Base-by-base conservation (phyloP, 1,140 invertebrate genomes). In the Hormaphis cornu region DNA sequence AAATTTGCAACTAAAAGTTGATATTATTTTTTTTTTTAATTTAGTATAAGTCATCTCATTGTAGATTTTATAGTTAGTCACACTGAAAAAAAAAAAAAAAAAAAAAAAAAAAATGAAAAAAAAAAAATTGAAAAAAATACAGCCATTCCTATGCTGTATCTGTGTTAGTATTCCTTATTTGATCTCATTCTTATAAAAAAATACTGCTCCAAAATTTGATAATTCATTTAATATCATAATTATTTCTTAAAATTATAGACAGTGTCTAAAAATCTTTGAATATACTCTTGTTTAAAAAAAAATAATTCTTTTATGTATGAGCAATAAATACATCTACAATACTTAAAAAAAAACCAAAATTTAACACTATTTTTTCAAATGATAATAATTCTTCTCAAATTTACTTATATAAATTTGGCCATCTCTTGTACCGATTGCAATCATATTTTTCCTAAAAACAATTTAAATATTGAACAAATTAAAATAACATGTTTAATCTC, bases 141-240 rank as follows among this genome's bases (percentile, higher is more conserved):
- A 61, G 58, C 37, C 22, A 26, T 61, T 61, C 33, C 33, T 42
- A 42, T 18, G 37, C 37, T 61, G 58, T n/a, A n/a, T n/a, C n/a
- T n/a, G n/a, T n/a, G n/a, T 61, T 40, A 48, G 40, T 61, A 61
- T 50, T 66, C 44, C 44, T 66, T 66, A 66, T 35, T 22, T 18
- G 61, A 66, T 66, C 61, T 66, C 61, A 66, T 66, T 50, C 44
- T 50, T 66, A 33, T 66, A 48, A 48, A n/a, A n/a, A 33, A 66
- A 48, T 66, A 66, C 40, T 48, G 48, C 35, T 58, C 20, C 20
- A 37, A 28, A n/a, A 16, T 28, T 44, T 28, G 10, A 18, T 24
- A 35, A 63, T 63, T 63, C 40, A 16, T 44, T 63, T 58, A n/a
- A n/a, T n/a, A n/a, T n/a, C n/a, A n/a, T n/a, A n/a, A n/a, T n/a